phyloP scores from a whole-genome alignment of 2,797 vertebrate species.

The Thamnophis elegans region DNA sequence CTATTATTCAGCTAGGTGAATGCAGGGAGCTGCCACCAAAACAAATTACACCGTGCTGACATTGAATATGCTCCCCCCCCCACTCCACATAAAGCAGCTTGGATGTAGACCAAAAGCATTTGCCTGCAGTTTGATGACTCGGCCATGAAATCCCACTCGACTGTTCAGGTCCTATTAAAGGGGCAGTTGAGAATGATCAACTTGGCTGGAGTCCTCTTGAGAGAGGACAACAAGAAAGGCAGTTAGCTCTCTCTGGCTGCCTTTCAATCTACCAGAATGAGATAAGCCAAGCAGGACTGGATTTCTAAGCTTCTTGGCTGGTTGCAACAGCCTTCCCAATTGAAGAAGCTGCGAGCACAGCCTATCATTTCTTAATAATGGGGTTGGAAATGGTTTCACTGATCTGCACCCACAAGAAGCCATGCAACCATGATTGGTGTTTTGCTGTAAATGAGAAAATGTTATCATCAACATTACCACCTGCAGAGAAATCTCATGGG shows the following conservation, averaged over 20 bases:
- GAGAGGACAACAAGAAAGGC: slow-evolving; percentile 49
- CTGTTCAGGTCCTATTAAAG: slow-evolving; percentile 12
- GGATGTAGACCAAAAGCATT: slow-evolving; percentile 36
- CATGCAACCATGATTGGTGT: not conserved
- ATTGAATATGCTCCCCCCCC: slow-evolving; percentile 39
- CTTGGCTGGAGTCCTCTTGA: slow-evolving; percentile 32
- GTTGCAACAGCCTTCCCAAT: slow-evolving; percentile 43
- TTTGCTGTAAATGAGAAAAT: not conserved
- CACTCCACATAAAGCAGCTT: slow-evolving; percentile 18
- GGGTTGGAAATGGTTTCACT: not conserved
- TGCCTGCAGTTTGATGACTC: slow-evolving; percentile 17
- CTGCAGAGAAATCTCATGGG: not conserved
- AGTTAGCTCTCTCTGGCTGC: slow-evolving; percentile 47
- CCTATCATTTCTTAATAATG: not conserved
- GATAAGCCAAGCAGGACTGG: slow-evolving; percentile 33
- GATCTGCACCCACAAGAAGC: slow-evolving; percentile 7
- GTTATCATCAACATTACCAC: not conserved
- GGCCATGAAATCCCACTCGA: slow-evolving; percentile 39
- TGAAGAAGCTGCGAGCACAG: slow-evolving; percentile 49
- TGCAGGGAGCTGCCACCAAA: slow-evolving; percentile 40
- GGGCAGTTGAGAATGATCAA: slow-evolving; percentile 36
- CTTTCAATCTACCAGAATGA: slow-evolving; percentile 39
- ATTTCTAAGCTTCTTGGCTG: slow-evolving; percentile 49
- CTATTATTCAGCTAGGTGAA: slow-evolving; percentile 43
- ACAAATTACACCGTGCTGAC: slow-evolving; percentile 34